Evolutionary conservation across 1,140 invertebrate genomes (phyloP).

Genomic region (Bombus picipes): DNA sequence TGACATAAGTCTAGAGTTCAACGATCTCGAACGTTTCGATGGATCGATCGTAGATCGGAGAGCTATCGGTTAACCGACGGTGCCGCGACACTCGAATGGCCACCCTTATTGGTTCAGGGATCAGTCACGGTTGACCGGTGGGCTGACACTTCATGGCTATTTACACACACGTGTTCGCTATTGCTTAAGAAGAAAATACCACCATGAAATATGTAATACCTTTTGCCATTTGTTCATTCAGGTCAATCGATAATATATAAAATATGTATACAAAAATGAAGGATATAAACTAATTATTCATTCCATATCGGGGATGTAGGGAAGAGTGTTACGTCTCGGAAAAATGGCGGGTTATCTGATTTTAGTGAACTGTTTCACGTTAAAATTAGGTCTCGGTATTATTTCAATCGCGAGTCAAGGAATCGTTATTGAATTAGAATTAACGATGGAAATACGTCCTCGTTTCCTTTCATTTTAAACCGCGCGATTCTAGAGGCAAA

Average conservation of each 20-base stretch:
- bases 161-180: not conserved
- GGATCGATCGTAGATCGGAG: constrained; percentile 37
- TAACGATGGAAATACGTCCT: not conserved
- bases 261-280: not conserved
- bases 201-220: not conserved
- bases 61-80: constrained; percentile 42
- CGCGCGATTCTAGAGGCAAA: too few species aligned
- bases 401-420: not conserved
- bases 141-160: constrained; percentile 34
- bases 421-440: not conserved
- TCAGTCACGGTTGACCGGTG: constrained; percentile 38
- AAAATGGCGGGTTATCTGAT: not conserved
- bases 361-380: not conserved
- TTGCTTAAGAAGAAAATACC: constrained; percentile 7
- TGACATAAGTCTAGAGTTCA: constrained; percentile 16
- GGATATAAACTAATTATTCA: not conserved
- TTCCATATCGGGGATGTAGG: not conserved
- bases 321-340: not conserved
- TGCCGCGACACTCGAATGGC: constrained; percentile 44
- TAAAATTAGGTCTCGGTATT: not conserved
- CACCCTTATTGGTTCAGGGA: constrained; percentile 49
- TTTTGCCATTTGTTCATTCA: not conserved
- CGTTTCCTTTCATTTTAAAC: not conserved
- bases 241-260: not conserved
- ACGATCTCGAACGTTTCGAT: constrained; percentile 36